Percentiles rank a stretch among this genome's conserved stretches.
Evolutionary conservation across 2,888 invertebrate genomes (phyloP).

Genomic region (Chloromyia formosa): DNA sequence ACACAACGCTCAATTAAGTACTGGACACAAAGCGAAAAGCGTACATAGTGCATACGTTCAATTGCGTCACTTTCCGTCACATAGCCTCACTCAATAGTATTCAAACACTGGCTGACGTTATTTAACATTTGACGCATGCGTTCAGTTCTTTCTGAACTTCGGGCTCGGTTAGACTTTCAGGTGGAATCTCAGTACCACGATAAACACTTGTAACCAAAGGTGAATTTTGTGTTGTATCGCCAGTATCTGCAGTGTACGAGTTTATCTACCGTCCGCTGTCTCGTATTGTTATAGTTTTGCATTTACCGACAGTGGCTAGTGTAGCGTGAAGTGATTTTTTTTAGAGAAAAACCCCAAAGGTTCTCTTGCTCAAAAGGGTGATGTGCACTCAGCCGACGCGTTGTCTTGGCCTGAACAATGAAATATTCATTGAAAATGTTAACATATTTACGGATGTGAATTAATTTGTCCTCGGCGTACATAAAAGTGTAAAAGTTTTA

Average conservation of each 20-base stretch:
- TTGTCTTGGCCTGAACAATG: conserved; percentile 39
- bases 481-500: conserved; percentile 21
- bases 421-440: conserved; percentile 25
- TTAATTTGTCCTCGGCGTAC: conserved; percentile 39
- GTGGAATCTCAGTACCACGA: background rate
- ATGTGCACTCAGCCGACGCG: conserved; percentile 44
- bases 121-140: conserved; percentile 40
- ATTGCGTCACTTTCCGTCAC: conserved; percentile 15
- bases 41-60: background rate
- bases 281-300: conserved; percentile 19
- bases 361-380: conserved; percentile 25
- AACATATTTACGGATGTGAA: conserved; percentile 38
- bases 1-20: conserved; percentile 12
- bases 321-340: conserved; percentile 37
- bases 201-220: no score
- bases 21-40: conserved; percentile 11
- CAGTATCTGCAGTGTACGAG: background rate
- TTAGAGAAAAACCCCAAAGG: background rate
- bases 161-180: conserved; percentile 39
- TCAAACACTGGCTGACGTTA: conserved; percentile 13
- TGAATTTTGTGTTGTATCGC: background rate
- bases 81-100: background rate
- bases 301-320: conserved; percentile 11
- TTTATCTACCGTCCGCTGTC: background rate
- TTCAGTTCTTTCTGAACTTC: conserved; percentile 47